phyloP scores from a whole-genome alignment of 2,888 invertebrate species.

The Rotaria macrura region DNA sequence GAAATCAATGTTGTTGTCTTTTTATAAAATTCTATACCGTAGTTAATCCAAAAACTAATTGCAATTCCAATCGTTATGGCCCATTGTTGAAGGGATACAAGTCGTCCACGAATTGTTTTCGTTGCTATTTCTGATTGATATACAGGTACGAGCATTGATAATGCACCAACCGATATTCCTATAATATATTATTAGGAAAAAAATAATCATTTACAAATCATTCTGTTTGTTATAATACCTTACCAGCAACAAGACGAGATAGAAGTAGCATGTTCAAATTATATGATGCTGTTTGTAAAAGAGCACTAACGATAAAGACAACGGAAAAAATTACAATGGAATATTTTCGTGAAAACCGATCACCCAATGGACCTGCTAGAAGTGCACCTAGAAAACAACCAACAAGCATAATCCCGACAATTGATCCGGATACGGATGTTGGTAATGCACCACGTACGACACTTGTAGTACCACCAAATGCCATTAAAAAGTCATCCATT shows the following conservation, averaged over 20 bases:
- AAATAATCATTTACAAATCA: neutral
- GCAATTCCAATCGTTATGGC: neutral
- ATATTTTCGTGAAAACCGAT: neutral
- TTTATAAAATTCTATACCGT: neutral
- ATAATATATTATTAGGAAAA: no score
- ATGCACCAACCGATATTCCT: neutral
- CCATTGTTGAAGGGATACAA: neutral
- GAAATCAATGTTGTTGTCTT: neutral
- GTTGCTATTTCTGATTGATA: conserved; percentile 3
- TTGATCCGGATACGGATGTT: neutral
- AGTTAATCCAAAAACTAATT: conserved; percentile 9
- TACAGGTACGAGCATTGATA: neutral
- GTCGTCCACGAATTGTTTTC: neutral
- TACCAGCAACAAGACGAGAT: neutral
- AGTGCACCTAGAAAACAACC: conserved; percentile 20
- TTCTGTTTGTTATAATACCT: neutral
- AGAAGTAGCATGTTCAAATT: neutral
- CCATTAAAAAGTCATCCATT: neutral
- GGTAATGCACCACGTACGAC: neutral
- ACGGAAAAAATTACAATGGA: neutral
- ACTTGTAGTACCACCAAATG: neutral
- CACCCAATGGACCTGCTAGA: neutral
- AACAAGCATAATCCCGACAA: neutral
- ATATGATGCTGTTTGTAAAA: neutral
- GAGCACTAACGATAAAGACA: neutral